phyloP scores from a whole-genome alignment of 2,797 vertebrate genomes.

The Argya squamiceps region DNA sequence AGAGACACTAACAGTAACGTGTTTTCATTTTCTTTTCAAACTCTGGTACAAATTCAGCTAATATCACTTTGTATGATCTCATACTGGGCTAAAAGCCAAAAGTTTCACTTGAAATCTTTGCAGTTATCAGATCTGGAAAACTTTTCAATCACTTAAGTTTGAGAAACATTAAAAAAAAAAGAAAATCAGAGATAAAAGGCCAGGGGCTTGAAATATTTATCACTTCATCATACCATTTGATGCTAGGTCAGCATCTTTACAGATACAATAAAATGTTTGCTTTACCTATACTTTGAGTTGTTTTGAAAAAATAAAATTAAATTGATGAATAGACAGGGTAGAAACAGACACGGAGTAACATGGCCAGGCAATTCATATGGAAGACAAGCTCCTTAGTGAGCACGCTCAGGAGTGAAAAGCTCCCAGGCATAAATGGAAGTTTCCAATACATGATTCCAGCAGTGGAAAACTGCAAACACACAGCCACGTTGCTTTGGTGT shows the following conservation, averaged over 20 bases:
- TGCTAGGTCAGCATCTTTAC: slow-evolving; percentile 35
- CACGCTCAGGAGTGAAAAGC: neutral
- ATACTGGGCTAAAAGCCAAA: slow-evolving; percentile 62
- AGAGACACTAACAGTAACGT: neutral
- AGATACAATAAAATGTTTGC: neutral
- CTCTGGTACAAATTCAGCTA: slow-evolving; percentile 53
- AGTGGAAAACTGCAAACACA: neutral
- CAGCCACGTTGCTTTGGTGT: neutral
- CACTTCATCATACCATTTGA: slow-evolving; percentile 57
- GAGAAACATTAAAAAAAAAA: neutral
- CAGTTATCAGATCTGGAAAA: slow-evolving; percentile 73
- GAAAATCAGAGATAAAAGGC: slow-evolving; percentile 26
- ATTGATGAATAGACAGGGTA: neutral
- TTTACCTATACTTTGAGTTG: neutral
- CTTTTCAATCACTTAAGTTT: slow-evolving; percentile 58
- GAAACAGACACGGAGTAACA: neutral
- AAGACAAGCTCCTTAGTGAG: neutral
- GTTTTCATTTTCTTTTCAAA: slow-evolving; percentile 46
- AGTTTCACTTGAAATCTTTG: slow-evolving; percentile 62
- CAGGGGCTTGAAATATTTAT: slow-evolving; percentile 52
- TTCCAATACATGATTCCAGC: neutral
- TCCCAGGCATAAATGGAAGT: neutral
- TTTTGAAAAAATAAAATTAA: neutral
- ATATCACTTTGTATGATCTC: slow-evolving; percentile 64
- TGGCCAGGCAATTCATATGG: neutral